phyloP scores from a whole-genome alignment of 2,797 vertebrate genomes.

The Margarornis squamiger region DNA sequence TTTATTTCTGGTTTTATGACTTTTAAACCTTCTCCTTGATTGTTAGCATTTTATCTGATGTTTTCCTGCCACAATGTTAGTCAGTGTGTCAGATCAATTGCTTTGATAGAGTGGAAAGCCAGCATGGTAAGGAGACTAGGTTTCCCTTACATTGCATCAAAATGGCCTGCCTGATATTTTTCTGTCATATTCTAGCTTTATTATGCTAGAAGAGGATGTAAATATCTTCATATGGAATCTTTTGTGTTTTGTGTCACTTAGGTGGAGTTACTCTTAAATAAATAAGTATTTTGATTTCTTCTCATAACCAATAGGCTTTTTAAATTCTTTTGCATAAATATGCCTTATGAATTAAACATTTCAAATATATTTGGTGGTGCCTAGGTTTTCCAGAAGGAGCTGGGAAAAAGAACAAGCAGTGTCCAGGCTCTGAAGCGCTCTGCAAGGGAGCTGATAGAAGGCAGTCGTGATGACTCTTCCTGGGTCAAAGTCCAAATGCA shows the following conservation, averaged over 20 bases:
- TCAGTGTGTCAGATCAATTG: neutral
- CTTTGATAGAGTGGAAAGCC: neutral
- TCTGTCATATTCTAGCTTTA: neutral
- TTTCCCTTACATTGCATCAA: neutral
- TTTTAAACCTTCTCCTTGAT: conserved; percentile 7
- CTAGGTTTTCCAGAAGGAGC: conserved; percentile 96
- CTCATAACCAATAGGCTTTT: neutral
- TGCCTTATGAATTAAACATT: neutral
- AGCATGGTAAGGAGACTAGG: neutral
- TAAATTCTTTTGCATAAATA: neutral
- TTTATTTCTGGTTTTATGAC: neutral
- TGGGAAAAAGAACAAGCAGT: conserved; percentile 93
- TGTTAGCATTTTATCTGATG: neutral
- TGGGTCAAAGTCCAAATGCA: conserved; percentile 99
- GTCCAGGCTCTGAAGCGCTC: conserved; percentile 96
- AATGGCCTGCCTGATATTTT: neutral
- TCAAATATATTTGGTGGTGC: neutral
- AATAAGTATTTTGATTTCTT: neutral
- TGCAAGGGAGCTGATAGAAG: conserved; percentile 90
- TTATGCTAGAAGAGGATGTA: neutral
- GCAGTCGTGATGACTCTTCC: conserved; percentile 91
- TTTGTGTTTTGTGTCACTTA: neutral
- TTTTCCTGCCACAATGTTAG: neutral
- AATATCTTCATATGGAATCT: neutral
- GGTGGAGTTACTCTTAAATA: neutral